These are phyloP conservation scores for Daboia siamensis DNA, from an alignment of 2,113 vertebrate species.

Conservation along the genomic window DNA sequence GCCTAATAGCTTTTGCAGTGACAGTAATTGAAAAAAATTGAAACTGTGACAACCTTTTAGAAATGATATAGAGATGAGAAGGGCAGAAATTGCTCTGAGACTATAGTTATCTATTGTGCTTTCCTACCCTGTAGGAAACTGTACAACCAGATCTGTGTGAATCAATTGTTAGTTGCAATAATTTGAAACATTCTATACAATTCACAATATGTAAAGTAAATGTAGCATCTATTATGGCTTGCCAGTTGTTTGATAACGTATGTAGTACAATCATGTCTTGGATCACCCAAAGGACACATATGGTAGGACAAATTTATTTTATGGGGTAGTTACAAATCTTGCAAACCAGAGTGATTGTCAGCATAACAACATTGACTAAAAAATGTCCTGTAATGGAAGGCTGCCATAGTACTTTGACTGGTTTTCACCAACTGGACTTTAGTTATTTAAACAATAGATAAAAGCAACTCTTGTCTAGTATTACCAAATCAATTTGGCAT, in stretches of 20 bases:
- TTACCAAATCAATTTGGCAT: background rate
- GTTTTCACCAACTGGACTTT: background rate
- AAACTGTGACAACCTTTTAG: background rate
- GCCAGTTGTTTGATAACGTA: background rate
- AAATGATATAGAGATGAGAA: background rate
- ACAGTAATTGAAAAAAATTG: background rate
- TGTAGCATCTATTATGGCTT: background rate
- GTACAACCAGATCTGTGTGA: background rate
- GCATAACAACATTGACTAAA: background rate
- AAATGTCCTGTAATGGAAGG: background rate
- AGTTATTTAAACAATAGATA: background rate
- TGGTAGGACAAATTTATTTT: background rate
- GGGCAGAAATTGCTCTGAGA: background rate
- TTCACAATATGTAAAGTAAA: background rate
- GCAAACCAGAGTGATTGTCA: background rate
- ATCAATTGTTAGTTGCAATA: background rate
- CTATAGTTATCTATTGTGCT: background rate
- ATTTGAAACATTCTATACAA: background rate
- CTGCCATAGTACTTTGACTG: background rate
- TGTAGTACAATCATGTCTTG: background rate
- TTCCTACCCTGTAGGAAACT: background rate
- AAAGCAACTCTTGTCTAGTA: background rate
- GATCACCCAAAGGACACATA: background rate
- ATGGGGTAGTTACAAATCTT: background rate
- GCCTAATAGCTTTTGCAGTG: background rate